Conservation (phyloP, 2,113 vertebrate genomes). For the Psittacara wagleri region DNA sequence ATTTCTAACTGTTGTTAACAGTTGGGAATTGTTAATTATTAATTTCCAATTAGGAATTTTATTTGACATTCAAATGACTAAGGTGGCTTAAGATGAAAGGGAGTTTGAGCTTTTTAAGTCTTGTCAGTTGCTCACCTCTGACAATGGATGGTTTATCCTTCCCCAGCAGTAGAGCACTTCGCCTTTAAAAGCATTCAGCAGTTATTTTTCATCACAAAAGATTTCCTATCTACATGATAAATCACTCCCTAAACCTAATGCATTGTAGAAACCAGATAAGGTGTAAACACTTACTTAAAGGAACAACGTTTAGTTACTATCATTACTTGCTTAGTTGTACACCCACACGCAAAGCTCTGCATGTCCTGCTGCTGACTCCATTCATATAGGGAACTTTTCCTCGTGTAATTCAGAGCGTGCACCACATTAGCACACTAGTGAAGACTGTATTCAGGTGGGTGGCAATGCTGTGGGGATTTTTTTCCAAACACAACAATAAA, state of each 20-base stretch:
- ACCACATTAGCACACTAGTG: not conserved
- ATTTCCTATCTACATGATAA: not conserved
- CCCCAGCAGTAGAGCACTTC: conserved; percentile 17
- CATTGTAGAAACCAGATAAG: not conserved
- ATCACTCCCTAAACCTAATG: not conserved
- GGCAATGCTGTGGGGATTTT: not conserved
- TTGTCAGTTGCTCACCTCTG: not conserved
- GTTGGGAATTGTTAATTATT: conserved; percentile 34
- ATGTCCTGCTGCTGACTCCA: not conserved
- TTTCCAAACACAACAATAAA: not conserved
- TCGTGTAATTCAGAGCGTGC: not conserved
- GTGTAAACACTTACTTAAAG: not conserved
- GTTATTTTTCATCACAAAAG: not conserved
- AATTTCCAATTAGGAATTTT: conserved; percentile 10
- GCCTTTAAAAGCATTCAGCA: conserved; percentile 1
- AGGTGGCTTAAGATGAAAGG: conserved; percentile 38
- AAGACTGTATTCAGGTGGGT: not conserved
- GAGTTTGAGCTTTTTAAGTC: conserved; percentile 35
- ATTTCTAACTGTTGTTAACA: not conserved
- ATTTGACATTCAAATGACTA: not conserved
- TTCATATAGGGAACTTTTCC: not conserved
- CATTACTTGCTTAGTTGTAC: not conserved
- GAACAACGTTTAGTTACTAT: not conserved
- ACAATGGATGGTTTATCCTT: conserved; percentile 43
- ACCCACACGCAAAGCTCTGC: not conserved